Base-by-base conservation (phyloP, 37 sponge, comb jelly and placozoan genomes). In the Diacarnus erythraeanus region DNA sequence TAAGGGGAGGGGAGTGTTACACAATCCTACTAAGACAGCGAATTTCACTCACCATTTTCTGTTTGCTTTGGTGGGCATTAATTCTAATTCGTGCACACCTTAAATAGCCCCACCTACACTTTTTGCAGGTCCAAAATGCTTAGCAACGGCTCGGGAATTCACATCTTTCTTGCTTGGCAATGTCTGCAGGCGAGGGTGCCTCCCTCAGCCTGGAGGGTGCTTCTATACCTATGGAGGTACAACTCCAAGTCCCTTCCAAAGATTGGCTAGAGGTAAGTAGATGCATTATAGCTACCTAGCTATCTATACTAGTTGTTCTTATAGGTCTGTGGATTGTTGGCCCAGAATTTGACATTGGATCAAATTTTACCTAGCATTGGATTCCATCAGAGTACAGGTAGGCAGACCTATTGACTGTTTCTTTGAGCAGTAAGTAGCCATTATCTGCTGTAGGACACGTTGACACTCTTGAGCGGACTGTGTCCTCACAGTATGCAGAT, bases 351-450 rank as follows among this genome's bases (percentile, higher is more conserved):
- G 27, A 72, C 85, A 5, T 37, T 83, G 42, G 64, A 78, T 56
- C 85, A 92, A 71, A 59, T 92, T 60, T 41, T 87, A 1, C 69
- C 89, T n/a, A 38, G 41, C 26, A 64, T 88, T 39, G 93, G 93
- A 2, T 92, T 92, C 56, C 74, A 76, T 25, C 88, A 92, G 68
- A 80, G 72, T 12, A 38, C 30, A 77, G 81, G 93, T 72, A 23
- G 25, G 20, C 59, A 15, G 9, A 3, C 25, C 12, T 22, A 40
- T n/a, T n/a, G n/a, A n/a, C n/a, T n/a, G n/a, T n/a, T n/a, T n/a
- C n/a, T n/a, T n/a, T n/a, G n/a, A n/a, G n/a, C n/a, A n/a, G n/a
- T n/a, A n/a, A n/a, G n/a, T n/a, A n/a, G n/a, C n/a, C n/a, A n/a
- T n/a, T 1, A 57, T 51, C 3, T 23, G 41, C 23, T 64, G 38